Evolutionary conservation across 2,888 invertebrate genomes (phyloP).

Genomic region (Nowickia ferox): DNA sequence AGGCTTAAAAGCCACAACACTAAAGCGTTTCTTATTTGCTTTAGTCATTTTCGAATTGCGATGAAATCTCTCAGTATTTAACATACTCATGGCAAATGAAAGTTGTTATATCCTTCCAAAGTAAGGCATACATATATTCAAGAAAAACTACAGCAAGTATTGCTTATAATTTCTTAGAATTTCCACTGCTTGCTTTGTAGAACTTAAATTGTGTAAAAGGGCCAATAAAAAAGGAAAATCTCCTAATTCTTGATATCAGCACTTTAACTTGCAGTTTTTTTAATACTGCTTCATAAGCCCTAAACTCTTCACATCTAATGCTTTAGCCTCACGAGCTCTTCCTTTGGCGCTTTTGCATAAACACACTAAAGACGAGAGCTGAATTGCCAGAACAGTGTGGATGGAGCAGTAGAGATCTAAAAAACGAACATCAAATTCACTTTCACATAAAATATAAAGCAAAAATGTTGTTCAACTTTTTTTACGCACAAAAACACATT

Average conservation of each 20-base stretch:
- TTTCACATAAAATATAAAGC: background rate
- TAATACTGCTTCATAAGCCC: background rate
- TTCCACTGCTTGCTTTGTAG: background rate
- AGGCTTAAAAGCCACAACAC: conserved; percentile 5
- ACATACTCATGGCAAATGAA: background rate
- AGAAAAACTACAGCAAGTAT: background rate
- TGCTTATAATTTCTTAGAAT: too few species aligned
- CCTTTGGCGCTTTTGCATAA: background rate
- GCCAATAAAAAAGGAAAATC: conserved; percentile 6
- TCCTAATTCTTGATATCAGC: conserved; percentile 17
- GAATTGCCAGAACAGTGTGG: background rate
- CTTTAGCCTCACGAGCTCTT: background rate
- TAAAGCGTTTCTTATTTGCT: background rate
- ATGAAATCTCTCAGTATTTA: background rate
- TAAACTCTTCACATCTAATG: background rate
- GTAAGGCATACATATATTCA: too few species aligned
- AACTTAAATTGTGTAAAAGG: background rate
- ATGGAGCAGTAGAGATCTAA: background rate
- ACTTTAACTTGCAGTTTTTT: background rate
- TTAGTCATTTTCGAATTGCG: background rate
- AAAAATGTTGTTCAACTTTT: conserved; percentile 35
- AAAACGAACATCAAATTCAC: conserved; percentile 18
- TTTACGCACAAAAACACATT: conserved; percentile 17
- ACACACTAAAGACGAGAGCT: background rate
- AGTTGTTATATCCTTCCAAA: background rate